phyloP scores from a whole-genome alignment of 1,140 invertebrate species.

The Tetramorium parvispinum region DNA sequence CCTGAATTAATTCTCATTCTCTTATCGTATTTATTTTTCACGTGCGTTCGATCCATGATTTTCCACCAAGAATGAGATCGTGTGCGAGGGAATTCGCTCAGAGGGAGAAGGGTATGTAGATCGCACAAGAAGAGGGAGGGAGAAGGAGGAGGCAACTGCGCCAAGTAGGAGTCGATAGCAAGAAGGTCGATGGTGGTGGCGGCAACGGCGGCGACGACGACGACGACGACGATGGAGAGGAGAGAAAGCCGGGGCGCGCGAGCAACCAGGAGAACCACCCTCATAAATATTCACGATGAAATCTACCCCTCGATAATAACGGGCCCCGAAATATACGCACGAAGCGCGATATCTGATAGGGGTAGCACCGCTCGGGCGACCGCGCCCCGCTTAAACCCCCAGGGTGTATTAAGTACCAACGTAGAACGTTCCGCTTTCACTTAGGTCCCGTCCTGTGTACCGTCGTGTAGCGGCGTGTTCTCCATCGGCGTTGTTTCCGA shows the following conservation, averaged over 20 bases:
- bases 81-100: conserved; percentile 39
- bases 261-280: conserved; percentile 71
- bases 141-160: conserved; percentile 47
- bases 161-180: conserved; percentile 69
- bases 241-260: conserved; percentile 57
- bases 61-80: conserved; percentile 5
- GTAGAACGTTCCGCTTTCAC: conserved; percentile 46
- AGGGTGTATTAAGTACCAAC: conserved; percentile 62
- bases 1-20: conserved; percentile 75
- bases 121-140: background rate
- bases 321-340: conserved; percentile 79
- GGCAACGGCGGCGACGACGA: background rate
- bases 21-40: conserved; percentile 77
- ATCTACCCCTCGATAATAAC: conserved; percentile 85
- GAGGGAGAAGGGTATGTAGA: conserved; percentile 42
- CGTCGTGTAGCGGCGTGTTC: background rate
- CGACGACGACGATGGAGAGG: conserved; percentile 39
- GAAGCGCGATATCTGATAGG: conserved; percentile 75
- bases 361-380: conserved; percentile 53
- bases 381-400: conserved; percentile 55
- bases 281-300: conserved; percentile 86
- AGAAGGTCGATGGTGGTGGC: conserved; percentile 51
- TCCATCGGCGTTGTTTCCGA: conserved; percentile 4
- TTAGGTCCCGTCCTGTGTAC: conserved; percentile 17
- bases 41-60: conserved; percentile 30